phyloP scores from a whole-genome alignment of 1,140 invertebrate genomes.

The Drosophila kurseongensis region DNA sequence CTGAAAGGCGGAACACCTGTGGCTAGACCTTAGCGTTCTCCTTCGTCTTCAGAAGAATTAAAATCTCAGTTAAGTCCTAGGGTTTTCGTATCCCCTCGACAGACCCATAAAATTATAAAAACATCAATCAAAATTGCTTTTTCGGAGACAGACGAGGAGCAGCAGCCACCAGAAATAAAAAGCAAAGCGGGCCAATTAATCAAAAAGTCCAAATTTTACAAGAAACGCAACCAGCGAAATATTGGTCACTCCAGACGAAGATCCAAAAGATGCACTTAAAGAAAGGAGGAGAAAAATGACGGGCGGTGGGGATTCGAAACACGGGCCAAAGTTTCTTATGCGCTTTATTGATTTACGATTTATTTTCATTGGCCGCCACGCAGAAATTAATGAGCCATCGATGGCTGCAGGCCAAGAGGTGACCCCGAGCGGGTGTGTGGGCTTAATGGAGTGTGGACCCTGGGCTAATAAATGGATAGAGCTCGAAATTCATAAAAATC shows the following conservation, averaged over 20 bases:
- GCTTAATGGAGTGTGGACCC: constrained; percentile 50
- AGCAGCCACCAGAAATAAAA: constrained; percentile 46
- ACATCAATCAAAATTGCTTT: constrained; percentile 74
- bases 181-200: constrained; percentile 65
- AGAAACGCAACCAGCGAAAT: constrained; percentile 39
- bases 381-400: constrained; percentile 76
- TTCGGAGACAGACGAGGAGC: constrained; percentile 10
- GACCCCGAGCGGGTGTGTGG: constrained; percentile 53
- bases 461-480: constrained; percentile 51
- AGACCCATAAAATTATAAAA: constrained; percentile 72
- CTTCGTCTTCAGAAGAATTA: constrained; percentile 2
- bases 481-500: constrained; percentile 14
- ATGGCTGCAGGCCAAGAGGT: constrained; percentile 69
- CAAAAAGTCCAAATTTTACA: constrained; percentile 67
- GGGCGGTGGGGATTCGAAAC: constrained; percentile 1
- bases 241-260: background rate
- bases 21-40: constrained; percentile 38
- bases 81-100: constrained; percentile 3
- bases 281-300: constrained; percentile 25
- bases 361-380: constrained; percentile 70
- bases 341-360: constrained; percentile 80
- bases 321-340: constrained; percentile 42
- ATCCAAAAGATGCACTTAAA: constrained; percentile 24
- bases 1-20: constrained; percentile 63
- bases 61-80: constrained; percentile 30